Evolutionary conservation across 2,113 vertebrate genomes (phyloP).

Genomic region (Micromys minutus): DNA sequence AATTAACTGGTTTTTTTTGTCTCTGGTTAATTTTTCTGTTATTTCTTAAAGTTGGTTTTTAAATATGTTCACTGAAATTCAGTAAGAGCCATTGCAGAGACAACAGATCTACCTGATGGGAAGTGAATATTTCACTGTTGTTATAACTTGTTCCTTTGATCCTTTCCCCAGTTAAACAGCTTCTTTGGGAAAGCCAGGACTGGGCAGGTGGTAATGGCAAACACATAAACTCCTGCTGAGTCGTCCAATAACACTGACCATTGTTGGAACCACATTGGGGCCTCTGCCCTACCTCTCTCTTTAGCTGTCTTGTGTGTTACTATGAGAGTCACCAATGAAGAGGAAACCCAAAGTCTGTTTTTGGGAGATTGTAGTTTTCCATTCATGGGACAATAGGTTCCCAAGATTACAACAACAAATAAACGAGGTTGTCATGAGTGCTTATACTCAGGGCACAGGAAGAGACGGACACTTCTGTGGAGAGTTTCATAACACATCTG

Average conservation of each 20-base stretch:
- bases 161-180: neutral
- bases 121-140: neutral
- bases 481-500: fast-evolving
- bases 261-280: fast-evolving
- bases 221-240: neutral
- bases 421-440: neutral
- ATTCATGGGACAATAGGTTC: neutral
- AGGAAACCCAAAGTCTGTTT: neutral
- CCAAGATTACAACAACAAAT: neutral
- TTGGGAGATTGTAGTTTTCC: neutral
- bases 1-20: neutral
- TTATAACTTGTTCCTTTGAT: neutral
- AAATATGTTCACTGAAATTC: neutral
- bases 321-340: neutral
- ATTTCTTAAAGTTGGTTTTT: neutral
- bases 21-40: neutral
- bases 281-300: neutral
- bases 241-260: no score
- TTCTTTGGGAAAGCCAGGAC: neutral
- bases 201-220: neutral
- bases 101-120: neutral
- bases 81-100: neutral
- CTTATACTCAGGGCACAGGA: neutral
- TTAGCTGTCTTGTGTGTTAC: neutral
- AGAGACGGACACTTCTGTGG: neutral